These are phyloP conservation scores for Dynastes tityus DNA, from an alignment of 2,888 invertebrate species.

Conservation along the genomic window DNA sequence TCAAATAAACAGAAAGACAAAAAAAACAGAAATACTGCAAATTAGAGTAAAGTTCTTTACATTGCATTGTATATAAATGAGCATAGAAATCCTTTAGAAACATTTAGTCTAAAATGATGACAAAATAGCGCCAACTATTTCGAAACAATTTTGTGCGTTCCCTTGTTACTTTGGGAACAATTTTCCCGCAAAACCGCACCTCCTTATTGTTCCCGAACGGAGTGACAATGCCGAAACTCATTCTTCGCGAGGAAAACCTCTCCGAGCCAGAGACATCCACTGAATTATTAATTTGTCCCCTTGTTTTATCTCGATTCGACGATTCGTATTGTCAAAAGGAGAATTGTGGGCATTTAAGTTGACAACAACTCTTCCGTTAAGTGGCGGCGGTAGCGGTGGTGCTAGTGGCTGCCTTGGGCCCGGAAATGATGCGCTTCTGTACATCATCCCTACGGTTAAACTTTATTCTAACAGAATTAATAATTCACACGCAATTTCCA, in stretches of 20 bases:
- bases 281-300: slow-evolving; percentile 44
- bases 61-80: too few relatives aligned
- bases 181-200: slow-evolving; percentile 7
- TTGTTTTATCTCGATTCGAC: slow-evolving; percentile 25
- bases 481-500: slow-evolving; percentile 46
- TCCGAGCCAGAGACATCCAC: slow-evolving; percentile 10
- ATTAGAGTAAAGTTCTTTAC: too few relatives aligned
- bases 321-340: slow-evolving; percentile 34
- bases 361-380: slow-evolving; percentile 39
- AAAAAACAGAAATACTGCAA: too few relatives aligned
- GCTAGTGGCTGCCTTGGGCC: not conserved
- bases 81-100: too few relatives aligned
- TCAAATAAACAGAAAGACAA: too few relatives aligned
- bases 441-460: slow-evolving; percentile 40
- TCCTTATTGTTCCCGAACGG: slow-evolving; percentile 15
- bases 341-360: slow-evolving; percentile 34
- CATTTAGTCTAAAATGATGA: too few relatives aligned
- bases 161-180: slow-evolving; percentile 11
- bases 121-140: not conserved
- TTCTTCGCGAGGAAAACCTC: not conserved
- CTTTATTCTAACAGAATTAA: slow-evolving; percentile 41
- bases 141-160: slow-evolving; percentile 2
- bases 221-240: not conserved
- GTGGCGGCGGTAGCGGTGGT: not conserved
- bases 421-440: slow-evolving; percentile 27